Evolutionary conservation across 2,113 vertebrate genomes (phyloP).

Genomic region (Xiphophorus maculatus): DNA sequence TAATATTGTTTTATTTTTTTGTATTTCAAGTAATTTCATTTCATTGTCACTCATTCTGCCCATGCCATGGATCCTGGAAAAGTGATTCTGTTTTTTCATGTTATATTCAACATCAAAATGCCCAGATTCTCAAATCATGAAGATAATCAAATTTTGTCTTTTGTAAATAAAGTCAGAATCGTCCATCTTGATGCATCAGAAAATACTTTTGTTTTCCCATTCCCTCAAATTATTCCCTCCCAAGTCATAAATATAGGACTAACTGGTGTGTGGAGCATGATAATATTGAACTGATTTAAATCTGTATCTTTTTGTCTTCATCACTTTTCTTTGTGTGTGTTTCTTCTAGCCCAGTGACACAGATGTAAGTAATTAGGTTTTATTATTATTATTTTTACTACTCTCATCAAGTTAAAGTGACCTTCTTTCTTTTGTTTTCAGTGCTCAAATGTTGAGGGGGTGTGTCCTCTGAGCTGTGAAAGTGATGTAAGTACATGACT

Average conservation of each 20-base stretch:
- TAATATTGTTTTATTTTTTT: too few species aligned
- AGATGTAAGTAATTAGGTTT: constrained; percentile 62
- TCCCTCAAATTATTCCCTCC: neutral
- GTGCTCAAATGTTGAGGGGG: constrained; percentile 77
- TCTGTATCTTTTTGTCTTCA: neutral
- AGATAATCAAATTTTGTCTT: too few species aligned
- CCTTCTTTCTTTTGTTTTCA: constrained; percentile 35
- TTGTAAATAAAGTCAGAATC: neutral
- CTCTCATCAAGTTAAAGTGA: neutral
- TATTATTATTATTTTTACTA: neutral
- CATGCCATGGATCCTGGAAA: too few species aligned
- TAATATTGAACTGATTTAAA: too few species aligned
- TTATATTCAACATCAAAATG: neutral
- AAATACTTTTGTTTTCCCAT: neutral
- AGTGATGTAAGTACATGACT: constrained; percentile 67
- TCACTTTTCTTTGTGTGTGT: neutral
- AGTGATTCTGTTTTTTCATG: too few species aligned
- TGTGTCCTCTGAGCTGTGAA: constrained; percentile 82
- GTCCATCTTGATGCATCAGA: neutral
- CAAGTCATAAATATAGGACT: too few species aligned
- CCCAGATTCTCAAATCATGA: neutral
- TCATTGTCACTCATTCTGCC: too few species aligned
- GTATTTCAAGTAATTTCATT: too few species aligned
- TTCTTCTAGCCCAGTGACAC: constrained; percentile 60
- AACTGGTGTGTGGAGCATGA: too few species aligned